Conservation (phyloP, 2,797 vertebrate species). For the Natrix natrix region DNA sequence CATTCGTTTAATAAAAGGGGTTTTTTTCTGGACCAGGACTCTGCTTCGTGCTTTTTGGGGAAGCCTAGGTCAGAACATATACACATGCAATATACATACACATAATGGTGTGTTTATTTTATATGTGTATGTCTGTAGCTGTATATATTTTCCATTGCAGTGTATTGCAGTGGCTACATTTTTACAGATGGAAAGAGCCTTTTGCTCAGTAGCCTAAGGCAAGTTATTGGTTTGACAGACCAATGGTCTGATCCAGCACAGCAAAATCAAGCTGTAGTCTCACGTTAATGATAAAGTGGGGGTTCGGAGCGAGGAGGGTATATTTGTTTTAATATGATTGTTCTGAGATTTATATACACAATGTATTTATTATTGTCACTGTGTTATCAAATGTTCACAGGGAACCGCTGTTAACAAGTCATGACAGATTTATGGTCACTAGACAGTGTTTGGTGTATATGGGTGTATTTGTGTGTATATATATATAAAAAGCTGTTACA, state of each 20-base stretch:
- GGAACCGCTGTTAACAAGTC: constrained; percentile 62
- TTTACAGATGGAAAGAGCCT: constrained; percentile 47
- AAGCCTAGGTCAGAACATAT: too few relatives aligned
- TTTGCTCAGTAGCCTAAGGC: constrained; percentile 62
- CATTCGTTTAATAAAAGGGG: too few relatives aligned
- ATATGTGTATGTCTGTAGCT: neutral
- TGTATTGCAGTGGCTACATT: constrained; percentile 25
- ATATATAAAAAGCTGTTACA: constrained; percentile 23
- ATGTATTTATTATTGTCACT: constrained; percentile 58
- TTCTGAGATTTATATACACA: constrained; percentile 50
- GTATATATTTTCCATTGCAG: neutral
- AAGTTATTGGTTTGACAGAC: constrained; percentile 66
- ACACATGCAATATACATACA: neutral
- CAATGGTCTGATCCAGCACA: constrained; percentile 64
- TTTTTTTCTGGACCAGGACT: too few relatives aligned
- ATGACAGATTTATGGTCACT: constrained; percentile 65
- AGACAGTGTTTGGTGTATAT: constrained; percentile 60
- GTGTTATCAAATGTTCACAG: constrained; percentile 57
- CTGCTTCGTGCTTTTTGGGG: too few relatives aligned
- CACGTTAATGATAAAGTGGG: constrained; percentile 64
- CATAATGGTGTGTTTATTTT: neutral
- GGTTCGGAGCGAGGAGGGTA: constrained; percentile 8
- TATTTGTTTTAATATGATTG: constrained; percentile 58
- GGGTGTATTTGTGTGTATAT: neutral
- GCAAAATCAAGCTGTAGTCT: constrained; percentile 45